These are phyloP conservation scores for Martes martes DNA, from an alignment of 2,113 vertebrate species.

Conservation along the genomic window DNA sequence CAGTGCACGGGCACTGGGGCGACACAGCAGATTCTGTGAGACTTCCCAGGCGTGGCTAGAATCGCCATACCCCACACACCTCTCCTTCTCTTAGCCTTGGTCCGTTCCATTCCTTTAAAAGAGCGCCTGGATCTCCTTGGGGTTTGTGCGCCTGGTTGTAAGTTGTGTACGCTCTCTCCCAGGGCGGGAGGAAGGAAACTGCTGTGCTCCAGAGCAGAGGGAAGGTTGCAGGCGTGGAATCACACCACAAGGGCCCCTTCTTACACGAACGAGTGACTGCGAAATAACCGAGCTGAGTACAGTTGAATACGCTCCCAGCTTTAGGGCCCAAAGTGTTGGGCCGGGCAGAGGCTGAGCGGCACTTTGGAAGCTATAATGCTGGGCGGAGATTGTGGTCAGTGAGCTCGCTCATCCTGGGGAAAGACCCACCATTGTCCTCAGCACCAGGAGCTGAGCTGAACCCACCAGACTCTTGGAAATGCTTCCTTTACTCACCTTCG, in stretches of 20 bases:
- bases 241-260: neutral
- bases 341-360: neutral
- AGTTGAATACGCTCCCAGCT: neutral
- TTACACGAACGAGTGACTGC: neutral
- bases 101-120: neutral
- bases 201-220: neutral
- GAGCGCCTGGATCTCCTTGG: neutral
- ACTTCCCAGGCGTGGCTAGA: neutral
- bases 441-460: neutral
- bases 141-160: no score
- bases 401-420: neutral
- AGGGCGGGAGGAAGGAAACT: neutral
- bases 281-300: neutral
- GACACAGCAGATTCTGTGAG: neutral
- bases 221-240: neutral
- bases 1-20: neutral
- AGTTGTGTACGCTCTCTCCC: neutral
- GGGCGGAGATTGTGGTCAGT: neutral
- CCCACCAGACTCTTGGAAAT: neutral
- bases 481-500: neutral
- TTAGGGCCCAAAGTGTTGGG: neutral
- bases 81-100: neutral
- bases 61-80: neutral
- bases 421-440: neutral
- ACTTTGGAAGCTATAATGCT: neutral